phyloP scores from a whole-genome alignment of 1,140 invertebrate genomes.

The Choristoneura fumiferana region DNA sequence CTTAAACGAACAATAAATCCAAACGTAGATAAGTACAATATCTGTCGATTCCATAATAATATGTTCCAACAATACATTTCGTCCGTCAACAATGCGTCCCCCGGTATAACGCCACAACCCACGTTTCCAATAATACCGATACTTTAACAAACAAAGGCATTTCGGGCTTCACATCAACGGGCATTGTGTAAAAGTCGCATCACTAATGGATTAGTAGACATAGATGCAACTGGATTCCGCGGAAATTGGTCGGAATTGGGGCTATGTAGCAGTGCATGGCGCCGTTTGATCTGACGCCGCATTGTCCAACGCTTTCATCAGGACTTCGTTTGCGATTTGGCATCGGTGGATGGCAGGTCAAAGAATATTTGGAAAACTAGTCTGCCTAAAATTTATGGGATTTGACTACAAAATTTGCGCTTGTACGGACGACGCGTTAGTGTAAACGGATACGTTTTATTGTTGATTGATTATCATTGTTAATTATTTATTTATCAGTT shows the following conservation, averaged over 20 bases:
- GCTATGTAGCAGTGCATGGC: slow-evolving; percentile 24
- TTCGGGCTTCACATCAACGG: slow-evolving; percentile 31
- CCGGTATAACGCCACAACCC: slow-evolving; percentile 7
- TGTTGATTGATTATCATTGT: too few relatives aligned
- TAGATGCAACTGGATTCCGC: slow-evolving; percentile 37
- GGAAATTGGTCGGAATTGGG: slow-evolving; percentile 55
- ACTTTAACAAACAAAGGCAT: slow-evolving; percentile 43
- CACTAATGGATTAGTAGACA: slow-evolving; percentile 65
- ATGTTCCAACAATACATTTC: background rate
- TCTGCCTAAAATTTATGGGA: too few relatives aligned
- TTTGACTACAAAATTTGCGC: too few relatives aligned
- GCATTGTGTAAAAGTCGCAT: slow-evolving; percentile 59
- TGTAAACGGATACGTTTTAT: too few relatives aligned
- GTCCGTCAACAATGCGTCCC: background rate
- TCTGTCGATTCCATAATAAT: background rate
- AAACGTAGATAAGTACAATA: too few relatives aligned
- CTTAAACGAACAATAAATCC: too few relatives aligned
- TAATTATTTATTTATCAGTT: too few relatives aligned
- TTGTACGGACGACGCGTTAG: too few relatives aligned
- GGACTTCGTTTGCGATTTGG: too few relatives aligned
- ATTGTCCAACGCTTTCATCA: too few relatives aligned
- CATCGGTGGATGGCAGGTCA: too few relatives aligned
- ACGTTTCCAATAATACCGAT: slow-evolving; percentile 20
- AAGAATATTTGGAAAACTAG: too few relatives aligned
- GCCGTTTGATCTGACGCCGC: slow-evolving; percentile 4